Percentiles rank a stretch among this genome's conserved stretches.
phyloP scores from a whole-genome alignment of 2,113 vertebrate species.

The Xenopus borealis region DNA sequence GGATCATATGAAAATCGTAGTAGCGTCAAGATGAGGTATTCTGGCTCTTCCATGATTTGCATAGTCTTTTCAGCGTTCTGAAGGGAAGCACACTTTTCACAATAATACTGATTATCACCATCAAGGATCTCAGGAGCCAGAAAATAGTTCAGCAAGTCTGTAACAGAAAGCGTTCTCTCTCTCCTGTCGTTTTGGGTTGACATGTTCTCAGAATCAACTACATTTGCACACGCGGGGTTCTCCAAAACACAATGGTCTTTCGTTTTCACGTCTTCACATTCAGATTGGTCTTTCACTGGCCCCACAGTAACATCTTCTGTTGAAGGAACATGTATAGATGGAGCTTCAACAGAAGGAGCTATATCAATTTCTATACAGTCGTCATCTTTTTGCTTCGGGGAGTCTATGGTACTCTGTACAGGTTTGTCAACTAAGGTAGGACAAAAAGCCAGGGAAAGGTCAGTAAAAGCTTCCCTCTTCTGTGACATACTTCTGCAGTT shows the following conservation, averaged over 20 bases:
- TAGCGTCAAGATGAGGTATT: conserved; percentile 96
- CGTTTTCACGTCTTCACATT: conserved; percentile 28
- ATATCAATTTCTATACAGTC: conserved; percentile 41
- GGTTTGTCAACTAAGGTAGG: conserved; percentile 64
- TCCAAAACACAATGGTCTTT: conserved; percentile 51
- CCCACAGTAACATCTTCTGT: background rate
- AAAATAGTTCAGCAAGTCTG: conserved; percentile 92
- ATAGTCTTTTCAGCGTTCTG: conserved; percentile 92
- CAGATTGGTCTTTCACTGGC: background rate
- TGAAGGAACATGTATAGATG: background rate
- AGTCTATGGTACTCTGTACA: conserved; percentile 47
- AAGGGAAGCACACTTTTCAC: conserved; percentile 89
- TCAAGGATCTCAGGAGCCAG: conserved; percentile 93
- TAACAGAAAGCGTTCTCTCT: conserved; percentile 75
- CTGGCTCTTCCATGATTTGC: conserved; percentile 85
- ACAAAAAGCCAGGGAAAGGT: conserved; percentile 92
- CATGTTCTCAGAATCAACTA: conserved; percentile 7
- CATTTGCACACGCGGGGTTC: conserved; percentile 14
- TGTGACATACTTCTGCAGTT: conserved; percentile 88
- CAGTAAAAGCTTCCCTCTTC: conserved; percentile 93
- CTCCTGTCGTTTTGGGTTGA: conserved; percentile 60
- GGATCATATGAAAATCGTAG: conserved; percentile 94
- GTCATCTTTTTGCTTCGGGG: conserved; percentile 48
- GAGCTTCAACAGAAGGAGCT: background rate
- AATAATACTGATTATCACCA: conserved; percentile 94